These are phyloP conservation scores for Capitulum mitella DNA, from an alignment of 2,888 invertebrate species.

Conservation along the genomic window DNA sequence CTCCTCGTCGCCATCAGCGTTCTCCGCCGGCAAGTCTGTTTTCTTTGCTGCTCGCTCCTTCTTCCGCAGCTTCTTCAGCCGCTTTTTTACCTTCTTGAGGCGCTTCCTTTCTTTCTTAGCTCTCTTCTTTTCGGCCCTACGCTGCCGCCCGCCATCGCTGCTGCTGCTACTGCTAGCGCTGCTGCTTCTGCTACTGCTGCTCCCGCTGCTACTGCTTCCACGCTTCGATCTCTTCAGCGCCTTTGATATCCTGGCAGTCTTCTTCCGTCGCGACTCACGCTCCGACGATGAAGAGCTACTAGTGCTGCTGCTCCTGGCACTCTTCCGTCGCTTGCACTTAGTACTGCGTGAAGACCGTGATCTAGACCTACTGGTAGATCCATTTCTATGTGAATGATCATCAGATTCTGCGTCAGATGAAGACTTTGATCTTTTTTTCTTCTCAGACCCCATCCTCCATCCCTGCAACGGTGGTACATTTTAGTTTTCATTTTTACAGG, in stretches of 20 bases:
- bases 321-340: not conserved
- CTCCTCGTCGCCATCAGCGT: not conserved
- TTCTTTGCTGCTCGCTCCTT: not conserved
- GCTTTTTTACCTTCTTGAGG: conserved; percentile 37
- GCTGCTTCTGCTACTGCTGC: not conserved
- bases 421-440: not conserved
- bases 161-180: not conserved
- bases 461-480: no score
- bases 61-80: conserved; percentile 32
- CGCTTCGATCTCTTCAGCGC: not conserved
- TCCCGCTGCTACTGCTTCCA: not conserved
- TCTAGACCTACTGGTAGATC: not conserved
- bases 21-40: not conserved
- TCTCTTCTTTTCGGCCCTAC: conserved; percentile 33
- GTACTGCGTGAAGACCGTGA: not conserved
- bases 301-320: not conserved
- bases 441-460: not conserved
- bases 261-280: not conserved
- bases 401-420: not conserved
- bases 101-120: conserved; percentile 38
- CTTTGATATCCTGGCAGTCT: not conserved
- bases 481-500: no score
- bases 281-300: not conserved
- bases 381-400: not conserved
- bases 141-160: not conserved